Conservation (phyloP, 2,113 vertebrate genomes). For the Ranitomeya variabilis region DNA sequence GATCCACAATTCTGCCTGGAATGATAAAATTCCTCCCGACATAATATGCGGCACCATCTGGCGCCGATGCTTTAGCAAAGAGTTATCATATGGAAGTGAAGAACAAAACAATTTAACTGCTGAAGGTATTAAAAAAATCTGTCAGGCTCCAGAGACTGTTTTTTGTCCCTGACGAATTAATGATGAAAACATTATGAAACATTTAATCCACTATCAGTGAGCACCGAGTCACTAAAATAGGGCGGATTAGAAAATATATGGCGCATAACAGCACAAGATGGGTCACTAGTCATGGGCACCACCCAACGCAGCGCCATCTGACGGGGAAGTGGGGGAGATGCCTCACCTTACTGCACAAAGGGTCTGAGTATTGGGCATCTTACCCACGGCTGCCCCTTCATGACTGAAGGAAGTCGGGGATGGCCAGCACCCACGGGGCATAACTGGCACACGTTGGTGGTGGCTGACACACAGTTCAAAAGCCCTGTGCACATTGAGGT, state of each 20-base stretch:
- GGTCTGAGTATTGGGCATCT: no score
- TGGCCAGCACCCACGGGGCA: no score
- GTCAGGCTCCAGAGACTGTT: conserved; percentile 41
- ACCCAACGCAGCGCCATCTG: not conserved
- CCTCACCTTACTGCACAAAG: no score
- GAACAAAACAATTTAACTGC: conserved; percentile 59
- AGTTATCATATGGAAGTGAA: conserved; percentile 62
- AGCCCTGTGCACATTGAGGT: no score
- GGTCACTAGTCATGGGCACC: not conserved
- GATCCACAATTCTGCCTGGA: conserved; percentile 63
- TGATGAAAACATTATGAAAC: conserved; percentile 43
- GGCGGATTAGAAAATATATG: not conserved
- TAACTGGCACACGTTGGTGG: no score
- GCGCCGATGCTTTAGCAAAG: conserved; percentile 52
- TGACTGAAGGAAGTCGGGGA: no score
- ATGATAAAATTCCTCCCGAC: conserved; percentile 66
- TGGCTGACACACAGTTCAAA: no score
- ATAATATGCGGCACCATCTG: conserved; percentile 69
- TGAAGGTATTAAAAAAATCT: conserved; percentile 55
- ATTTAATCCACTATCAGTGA: conserved; percentile 15
- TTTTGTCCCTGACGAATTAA: conserved; percentile 48
- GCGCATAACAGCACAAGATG: not conserved
- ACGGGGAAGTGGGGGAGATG: no score
- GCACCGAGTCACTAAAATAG: not conserved
- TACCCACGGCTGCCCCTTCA: no score